Evolutionary conservation across 23 tunicate genomes (phyloP).

Genomic region (Aplidium turbinatum): DNA sequence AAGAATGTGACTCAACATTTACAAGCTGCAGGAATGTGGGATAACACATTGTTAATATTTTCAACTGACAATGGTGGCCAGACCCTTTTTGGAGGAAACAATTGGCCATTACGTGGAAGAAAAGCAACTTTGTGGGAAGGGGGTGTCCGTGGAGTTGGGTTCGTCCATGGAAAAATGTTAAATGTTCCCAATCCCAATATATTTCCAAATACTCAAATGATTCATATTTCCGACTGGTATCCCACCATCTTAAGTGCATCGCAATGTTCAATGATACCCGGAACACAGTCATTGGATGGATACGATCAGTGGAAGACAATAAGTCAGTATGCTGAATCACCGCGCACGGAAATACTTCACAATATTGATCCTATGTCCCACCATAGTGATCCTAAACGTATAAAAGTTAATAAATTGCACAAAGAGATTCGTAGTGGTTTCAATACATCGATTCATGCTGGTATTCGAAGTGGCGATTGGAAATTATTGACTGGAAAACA

Average conservation of each 20-base stretch:
- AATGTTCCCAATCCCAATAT: conserved; percentile 16
- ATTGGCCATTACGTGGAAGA: conserved; percentile 55
- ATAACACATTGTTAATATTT: conserved; percentile 51
- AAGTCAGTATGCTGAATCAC: conserved; percentile 1
- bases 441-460: conserved; percentile 59
- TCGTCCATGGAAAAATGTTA: conserved; percentile 38
- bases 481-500: conserved; percentile 65
- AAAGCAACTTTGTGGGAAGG: conserved; percentile 69
- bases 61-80: conserved; percentile 74
- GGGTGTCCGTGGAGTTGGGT: conserved; percentile 60
- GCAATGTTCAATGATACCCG: conserved; percentile 14
- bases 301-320: conserved; percentile 50
- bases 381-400: neutral
- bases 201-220: conserved; percentile 16
- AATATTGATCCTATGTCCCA: conserved; percentile 44
- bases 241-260: conserved; percentile 41
- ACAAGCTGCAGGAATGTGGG: conserved; percentile 38
- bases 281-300: conserved; percentile 44
- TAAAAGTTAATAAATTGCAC: conserved; percentile 35
- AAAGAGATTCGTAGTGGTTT: conserved; percentile 45
- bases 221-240: conserved; percentile 57
- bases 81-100: conserved; percentile 46
- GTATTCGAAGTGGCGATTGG: conserved; percentile 59
- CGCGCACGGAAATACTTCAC: conserved; percentile 48
- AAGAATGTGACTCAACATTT: conserved; percentile 31